Conservation (phyloP, 2,888 invertebrate genomes). For the Sminthurides aquaticus region DNA sequence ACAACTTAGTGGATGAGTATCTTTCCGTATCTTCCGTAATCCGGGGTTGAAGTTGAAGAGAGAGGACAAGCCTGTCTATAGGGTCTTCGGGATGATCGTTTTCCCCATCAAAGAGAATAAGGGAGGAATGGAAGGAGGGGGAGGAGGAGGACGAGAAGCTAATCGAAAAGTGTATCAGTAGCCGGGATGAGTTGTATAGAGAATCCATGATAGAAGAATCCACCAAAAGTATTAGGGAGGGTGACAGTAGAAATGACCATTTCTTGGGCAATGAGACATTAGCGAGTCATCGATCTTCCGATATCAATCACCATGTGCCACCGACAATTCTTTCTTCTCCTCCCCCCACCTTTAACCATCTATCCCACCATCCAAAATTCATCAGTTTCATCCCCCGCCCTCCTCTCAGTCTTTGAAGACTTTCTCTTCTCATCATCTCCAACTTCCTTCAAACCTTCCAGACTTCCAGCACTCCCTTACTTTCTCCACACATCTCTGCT, state of each 20-base stretch:
- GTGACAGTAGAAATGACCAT: conserved; percentile 37
- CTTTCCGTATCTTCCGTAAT: no score
- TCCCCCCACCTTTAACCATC: conserved; percentile 9
- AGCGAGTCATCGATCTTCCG: conserved; percentile 43
- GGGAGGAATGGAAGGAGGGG: not conserved
- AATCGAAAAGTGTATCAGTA: not conserved
- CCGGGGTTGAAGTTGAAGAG: no score
- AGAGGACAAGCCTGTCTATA: no score
- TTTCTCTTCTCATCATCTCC: conserved; percentile 9
- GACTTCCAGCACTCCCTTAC: no score
- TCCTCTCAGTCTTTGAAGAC: no score
- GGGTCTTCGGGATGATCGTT: no score
- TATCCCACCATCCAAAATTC: conserved; percentile 6
- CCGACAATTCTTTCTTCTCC: conserved; percentile 33
- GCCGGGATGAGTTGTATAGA: not conserved
- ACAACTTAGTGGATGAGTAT: no score
- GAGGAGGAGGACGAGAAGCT: not conserved
- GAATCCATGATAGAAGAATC: no score
- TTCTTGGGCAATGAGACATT: conserved; percentile 42
- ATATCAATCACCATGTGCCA: conserved; percentile 43
- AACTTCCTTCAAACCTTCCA: no score
- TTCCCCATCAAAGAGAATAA: not conserved
- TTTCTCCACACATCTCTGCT: no score
- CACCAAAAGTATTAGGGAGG: not conserved
- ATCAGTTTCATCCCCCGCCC: no score